These are phyloP conservation scores for Theristus sp. DNA, from an alignment of 2,888 invertebrate species.

Conservation along the genomic window DNA sequence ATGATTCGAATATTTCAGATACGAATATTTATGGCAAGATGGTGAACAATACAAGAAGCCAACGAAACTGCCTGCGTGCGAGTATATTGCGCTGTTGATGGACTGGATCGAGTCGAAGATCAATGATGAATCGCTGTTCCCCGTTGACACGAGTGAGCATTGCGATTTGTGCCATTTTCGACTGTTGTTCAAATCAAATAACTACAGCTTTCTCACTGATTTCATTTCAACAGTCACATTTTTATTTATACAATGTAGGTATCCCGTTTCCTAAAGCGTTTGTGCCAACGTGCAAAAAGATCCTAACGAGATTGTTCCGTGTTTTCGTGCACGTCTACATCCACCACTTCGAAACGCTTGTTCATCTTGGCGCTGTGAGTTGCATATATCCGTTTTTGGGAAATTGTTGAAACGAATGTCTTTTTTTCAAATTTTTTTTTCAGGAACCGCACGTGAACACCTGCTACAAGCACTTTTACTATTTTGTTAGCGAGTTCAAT, in stretches of 20 bases:
- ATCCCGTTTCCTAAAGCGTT: slow-evolving; percentile 72
- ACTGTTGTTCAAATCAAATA: too few species aligned
- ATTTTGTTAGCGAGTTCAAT: slow-evolving; percentile 68
- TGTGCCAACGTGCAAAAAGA: slow-evolving; percentile 57
- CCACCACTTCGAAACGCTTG: slow-evolving; percentile 73
- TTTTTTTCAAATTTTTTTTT: slow-evolving; percentile 16
- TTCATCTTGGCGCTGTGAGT: slow-evolving; percentile 65
- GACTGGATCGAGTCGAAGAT: slow-evolving; percentile 79
- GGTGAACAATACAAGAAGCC: slow-evolving; percentile 49
- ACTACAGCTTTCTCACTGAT: too few species aligned
- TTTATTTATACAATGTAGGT: slow-evolving; percentile 42
- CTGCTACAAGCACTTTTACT: slow-evolving; percentile 82
- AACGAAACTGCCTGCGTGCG: slow-evolving; percentile 58
- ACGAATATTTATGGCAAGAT: slow-evolving; percentile 78
- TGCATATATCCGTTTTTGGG: neutral
- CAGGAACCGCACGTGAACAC: slow-evolving; percentile 81
- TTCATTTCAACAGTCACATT: slow-evolving; percentile 9
- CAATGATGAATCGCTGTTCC: slow-evolving; percentile 66
- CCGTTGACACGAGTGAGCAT: slow-evolving; percentile 49
- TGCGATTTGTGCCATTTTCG: too few species aligned
- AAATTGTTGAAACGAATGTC: neutral
- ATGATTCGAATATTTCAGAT: slow-evolving; percentile 32
- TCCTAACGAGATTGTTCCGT: slow-evolving; percentile 62
- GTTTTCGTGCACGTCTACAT: slow-evolving; percentile 86
- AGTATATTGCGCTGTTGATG: slow-evolving; percentile 63